phyloP scores from a whole-genome alignment of 2,888 invertebrate species.

The Acronicta alni region DNA sequence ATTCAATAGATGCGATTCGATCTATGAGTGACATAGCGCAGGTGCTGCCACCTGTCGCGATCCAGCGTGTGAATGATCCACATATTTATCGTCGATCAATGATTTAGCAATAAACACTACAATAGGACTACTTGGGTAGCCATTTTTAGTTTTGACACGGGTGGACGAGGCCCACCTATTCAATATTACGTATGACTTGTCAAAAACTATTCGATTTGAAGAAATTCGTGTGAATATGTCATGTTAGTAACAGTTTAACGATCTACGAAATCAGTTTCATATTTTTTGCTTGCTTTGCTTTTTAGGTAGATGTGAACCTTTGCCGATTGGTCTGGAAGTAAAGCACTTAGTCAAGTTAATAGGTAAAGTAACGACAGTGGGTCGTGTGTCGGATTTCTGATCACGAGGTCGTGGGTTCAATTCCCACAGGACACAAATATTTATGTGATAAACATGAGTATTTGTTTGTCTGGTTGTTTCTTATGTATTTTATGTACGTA shows the following conservation, averaged over 20 bases:
- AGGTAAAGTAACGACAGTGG: too few species aligned
- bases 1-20: constrained; percentile 73
- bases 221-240: constrained; percentile 40
- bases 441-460: too few species aligned
- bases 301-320: too few species aligned
- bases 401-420: too few species aligned
- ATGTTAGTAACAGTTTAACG: constrained; percentile 7
- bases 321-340: too few species aligned
- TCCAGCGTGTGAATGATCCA: constrained; percentile 75
- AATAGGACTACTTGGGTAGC: constrained; percentile 77
- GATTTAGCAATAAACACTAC: constrained; percentile 83
- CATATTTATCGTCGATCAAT: constrained; percentile 80
- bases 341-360: too few species aligned
- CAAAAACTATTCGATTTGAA: constrained; percentile 43
- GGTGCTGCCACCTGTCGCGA: constrained; percentile 81
- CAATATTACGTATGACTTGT: constrained; percentile 57
- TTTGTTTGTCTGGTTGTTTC: too few species aligned
- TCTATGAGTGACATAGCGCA: constrained; percentile 70
- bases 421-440: too few species aligned
- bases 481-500: too few species aligned
- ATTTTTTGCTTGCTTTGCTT: not conserved
- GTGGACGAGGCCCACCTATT: constrained; percentile 51
- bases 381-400: too few species aligned
- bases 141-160: constrained; percentile 70
- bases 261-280: constrained; percentile 4